Evolutionary conservation across 2,888 invertebrate genomes (phyloP).

Genomic region (Empis stercorea): DNA sequence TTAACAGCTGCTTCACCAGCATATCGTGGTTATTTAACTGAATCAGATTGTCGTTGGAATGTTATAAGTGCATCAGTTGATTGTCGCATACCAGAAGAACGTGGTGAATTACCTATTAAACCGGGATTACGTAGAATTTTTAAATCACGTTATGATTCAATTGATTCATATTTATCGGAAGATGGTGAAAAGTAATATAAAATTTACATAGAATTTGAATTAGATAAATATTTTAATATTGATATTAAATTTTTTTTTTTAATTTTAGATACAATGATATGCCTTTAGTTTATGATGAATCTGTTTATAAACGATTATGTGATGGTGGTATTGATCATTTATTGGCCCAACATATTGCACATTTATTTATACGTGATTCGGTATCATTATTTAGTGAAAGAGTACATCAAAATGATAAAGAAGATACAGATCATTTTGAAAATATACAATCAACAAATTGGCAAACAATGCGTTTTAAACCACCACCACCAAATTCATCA

Average conservation of each 20-base stretch:
- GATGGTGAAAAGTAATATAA: slow-evolving; percentile 56
- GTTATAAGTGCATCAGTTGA: slow-evolving; percentile 94
- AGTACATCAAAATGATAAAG: slow-evolving; percentile 80
- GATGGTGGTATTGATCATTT: slow-evolving; percentile 86
- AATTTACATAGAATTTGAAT: neutral
- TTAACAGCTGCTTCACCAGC: slow-evolving; percentile 93
- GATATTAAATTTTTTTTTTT: slow-evolving; percentile 3
- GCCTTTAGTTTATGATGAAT: slow-evolving; percentile 70
- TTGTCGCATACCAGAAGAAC: slow-evolving; percentile 84
- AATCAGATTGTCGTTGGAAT: slow-evolving; percentile 96
- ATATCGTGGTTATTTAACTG: slow-evolving; percentile 85
- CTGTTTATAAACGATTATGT: slow-evolving; percentile 66
- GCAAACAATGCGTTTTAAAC: slow-evolving; percentile 99
- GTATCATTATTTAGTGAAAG: slow-evolving; percentile 92
- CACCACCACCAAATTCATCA: slow-evolving; percentile 86
- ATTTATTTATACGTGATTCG: slow-evolving; percentile 95
- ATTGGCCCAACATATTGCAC: slow-evolving; percentile 90
- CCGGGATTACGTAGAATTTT: slow-evolving; percentile 69
- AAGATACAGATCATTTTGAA: slow-evolving; percentile 98
- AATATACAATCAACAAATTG: slow-evolving; percentile 99
- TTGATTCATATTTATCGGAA: slow-evolving; percentile 90
- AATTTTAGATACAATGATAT: slow-evolving; percentile 87
- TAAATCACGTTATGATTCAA: slow-evolving; percentile 95
- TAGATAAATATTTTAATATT: neutral
- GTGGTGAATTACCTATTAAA: slow-evolving; percentile 59